Evolutionary conservation across 2,797 vertebrate species (phyloP).

Genomic region (Babyrousa celebensis): DNA sequence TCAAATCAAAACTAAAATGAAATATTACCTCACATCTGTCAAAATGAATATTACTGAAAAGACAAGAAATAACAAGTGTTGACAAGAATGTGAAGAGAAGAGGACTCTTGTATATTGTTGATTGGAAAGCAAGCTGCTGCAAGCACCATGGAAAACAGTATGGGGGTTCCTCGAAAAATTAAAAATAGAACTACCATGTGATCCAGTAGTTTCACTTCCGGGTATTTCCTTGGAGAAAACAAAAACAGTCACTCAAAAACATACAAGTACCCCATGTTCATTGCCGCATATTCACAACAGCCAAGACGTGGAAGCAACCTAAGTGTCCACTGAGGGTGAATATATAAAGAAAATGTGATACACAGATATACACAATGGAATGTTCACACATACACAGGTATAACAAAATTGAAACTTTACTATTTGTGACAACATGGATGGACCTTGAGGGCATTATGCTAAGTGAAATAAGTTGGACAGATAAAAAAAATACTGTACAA

Average conservation of each 20-base stretch:
- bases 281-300: background rate
- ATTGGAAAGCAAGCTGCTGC: background rate
- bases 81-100: background rate
- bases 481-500: background rate
- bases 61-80: background rate
- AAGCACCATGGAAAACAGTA: background rate
- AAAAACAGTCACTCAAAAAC: background rate
- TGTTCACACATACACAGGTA: too few species aligned
- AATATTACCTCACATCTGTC: background rate
- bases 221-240: background rate
- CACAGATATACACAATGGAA: background rate
- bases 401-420: too few species aligned
- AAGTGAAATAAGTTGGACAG: background rate
- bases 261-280: background rate
- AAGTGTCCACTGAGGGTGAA: background rate
- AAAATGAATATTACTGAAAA: background rate
- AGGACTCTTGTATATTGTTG: background rate
- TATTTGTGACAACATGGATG: background rate
- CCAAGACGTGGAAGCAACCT: background rate
- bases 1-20: background rate
- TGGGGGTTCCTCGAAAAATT: background rate
- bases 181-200: background rate
- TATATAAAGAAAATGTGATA: background rate
- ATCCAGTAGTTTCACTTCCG: background rate
- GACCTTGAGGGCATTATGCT: background rate